Base-by-base conservation (phyloP, 2,888 invertebrate species). In the Acronicta psi region DNA sequence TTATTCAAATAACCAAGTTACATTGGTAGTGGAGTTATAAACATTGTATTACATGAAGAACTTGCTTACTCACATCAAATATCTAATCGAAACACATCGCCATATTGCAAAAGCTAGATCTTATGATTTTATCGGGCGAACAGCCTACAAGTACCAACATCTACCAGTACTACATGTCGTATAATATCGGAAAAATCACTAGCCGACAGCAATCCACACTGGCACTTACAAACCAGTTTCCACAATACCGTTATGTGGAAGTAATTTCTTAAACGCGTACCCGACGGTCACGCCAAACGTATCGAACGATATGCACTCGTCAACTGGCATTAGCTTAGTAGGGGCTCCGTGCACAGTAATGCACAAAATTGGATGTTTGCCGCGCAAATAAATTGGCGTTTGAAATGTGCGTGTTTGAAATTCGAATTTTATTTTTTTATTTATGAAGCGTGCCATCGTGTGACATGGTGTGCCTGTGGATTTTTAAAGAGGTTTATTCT, bases 181-280 rank as follows among this genome's bases (percentile, higher is more conserved):
- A 77, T 79, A n/a, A 77, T 82, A 84, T 83, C 80, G 82, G 86
- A 89, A 89, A 91, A 90, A 88, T 89, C 81, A 77, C 75, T 70
- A 74, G 71, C 76, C 83, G 57, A 59, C 70, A 73, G 65, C 73
- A 56, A 78, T 59, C 63, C 60, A 82, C 82, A 75, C 70, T 73
- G 73, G 79, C 76, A 84, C 79, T 87, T 86, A 82, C 80, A 84
- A 92, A 92, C 92, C 90, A 77, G 92, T 91, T 90, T 72, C 74
- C 70, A 74, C 69, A 79, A 82, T 50, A 88, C 92, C 91, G 92
- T 90, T 92, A 92, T 76, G 71, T 87, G 87, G 87, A 88, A 88
- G 89, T 88, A 85, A 90, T 91, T 86, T 88, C 86, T 89, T 90
- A 86, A 90, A 88, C 85, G 67, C 75, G 79, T 83, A 77, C 80